Conservation (phyloP, 2,113 vertebrate species). For the Pyrgilauda ruficollis region DNA sequence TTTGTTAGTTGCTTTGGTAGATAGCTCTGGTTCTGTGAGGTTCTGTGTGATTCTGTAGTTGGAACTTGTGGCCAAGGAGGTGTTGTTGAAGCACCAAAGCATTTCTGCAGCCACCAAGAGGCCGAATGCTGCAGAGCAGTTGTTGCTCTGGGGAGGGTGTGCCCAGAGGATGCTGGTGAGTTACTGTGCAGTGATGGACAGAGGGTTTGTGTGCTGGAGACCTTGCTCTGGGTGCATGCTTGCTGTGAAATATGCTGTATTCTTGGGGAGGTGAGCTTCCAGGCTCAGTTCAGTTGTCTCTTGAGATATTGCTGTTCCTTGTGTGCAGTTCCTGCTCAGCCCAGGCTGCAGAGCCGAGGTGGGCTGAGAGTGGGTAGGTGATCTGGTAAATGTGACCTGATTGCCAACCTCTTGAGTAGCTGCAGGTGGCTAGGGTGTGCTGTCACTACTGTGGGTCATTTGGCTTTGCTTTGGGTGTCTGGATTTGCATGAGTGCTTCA, state of each 20-base stretch:
- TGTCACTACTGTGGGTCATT: background rate
- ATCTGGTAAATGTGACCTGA: background rate
- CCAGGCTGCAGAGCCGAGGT: background rate
- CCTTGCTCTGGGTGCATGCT: background rate
- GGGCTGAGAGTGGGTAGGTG: background rate
- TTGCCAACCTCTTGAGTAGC: background rate
- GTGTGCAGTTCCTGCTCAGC: background rate
- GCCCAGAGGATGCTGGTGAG: background rate
- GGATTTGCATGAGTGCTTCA: background rate
- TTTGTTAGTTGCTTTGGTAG: background rate
- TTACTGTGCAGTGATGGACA: background rate
- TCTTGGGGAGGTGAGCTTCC: background rate
- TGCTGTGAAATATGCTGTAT: background rate
- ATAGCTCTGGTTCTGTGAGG: background rate
- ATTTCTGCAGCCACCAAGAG: background rate
- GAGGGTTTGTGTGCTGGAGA: background rate
- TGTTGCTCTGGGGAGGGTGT: background rate
- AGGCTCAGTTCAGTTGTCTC: background rate
- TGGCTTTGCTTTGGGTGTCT: background rate
- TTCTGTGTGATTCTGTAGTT: background rate
- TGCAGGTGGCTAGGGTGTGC: background rate
- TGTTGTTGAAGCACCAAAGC: background rate
- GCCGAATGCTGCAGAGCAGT: accelerated
- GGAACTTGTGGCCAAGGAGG: background rate
- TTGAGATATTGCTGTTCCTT: background rate